Base-by-base conservation (phyloP, 2,797 vertebrate species). In the Oreochromis grahami region DNA sequence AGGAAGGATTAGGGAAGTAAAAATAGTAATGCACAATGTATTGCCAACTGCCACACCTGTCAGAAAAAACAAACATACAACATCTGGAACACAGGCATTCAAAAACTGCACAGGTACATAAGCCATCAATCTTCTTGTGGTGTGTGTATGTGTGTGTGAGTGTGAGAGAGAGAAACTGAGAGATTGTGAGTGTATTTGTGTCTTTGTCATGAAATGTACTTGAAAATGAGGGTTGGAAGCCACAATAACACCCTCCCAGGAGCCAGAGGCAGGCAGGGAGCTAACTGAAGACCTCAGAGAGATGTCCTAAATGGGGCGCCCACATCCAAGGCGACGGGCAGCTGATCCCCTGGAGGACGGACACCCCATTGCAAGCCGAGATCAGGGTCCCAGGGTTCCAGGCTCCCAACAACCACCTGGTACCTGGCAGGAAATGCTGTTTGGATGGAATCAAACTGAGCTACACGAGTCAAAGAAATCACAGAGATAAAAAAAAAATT, bases 391-490 rank as follows among this genome's bases (percentile, higher is more conserved):
- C 3, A 58, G 26, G 2, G 55, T 58, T 58, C 32, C 26, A 32
- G 8, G 26, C 55, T 32, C 15, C 26, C 55, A 32, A 58, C 55
- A 58, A 0, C 15, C 55, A 58, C 55, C 26, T 2, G 26, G 55
- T 58, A 19, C 26, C 15, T 5, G 0, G 26, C 26, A 58, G 55
- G 15, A 58, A 58, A 32, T 58, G 15, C 52, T 65, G 74, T 86
- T 88, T 76, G 45, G 65, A 21, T 41, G 38, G 41, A 84, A 63
- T 88, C 80, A 81, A 76, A 81, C n/a, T 55, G 34, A 87, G 78
- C 36, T 82, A 8, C 14, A 70, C 24, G 8, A 87, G 41, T 63
- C 56, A 83, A 52, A 80, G 72, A 43, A 68, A 26, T 65, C 76
- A 13, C 13, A 43, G 38, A 24, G n/a, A 24, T 38, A 4, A 1